Conservation (phyloP, 1,140 invertebrate species). For the Melipona quadrifasciata region DNA sequence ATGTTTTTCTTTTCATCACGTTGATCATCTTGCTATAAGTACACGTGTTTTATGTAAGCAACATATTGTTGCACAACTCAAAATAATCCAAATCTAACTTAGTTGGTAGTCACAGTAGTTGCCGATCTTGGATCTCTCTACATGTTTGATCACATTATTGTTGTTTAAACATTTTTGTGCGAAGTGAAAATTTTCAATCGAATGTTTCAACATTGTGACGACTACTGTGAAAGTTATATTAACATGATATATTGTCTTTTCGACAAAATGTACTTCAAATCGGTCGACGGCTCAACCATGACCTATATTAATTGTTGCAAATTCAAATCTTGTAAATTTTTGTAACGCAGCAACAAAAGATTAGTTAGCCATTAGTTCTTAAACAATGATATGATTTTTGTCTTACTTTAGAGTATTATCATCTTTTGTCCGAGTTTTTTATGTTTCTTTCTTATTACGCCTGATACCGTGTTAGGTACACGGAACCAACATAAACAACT, state of each 20-base stretch:
- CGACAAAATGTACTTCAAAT: neutral
- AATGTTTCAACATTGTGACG: neutral
- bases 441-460: neutral
- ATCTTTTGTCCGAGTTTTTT: neutral
- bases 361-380: too few species aligned
- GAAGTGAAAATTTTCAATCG: neutral
- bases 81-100: constrained; percentile 33
- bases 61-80: constrained; percentile 23
- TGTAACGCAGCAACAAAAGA: neutral
- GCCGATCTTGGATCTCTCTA: constrained; percentile 1
- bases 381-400: too few species aligned
- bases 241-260: neutral
- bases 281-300: neutral
- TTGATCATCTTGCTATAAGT: constrained; percentile 63
- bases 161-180: neutral
- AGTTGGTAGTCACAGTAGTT: constrained; percentile 29
- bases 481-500: neutral
- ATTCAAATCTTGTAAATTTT: neutral
- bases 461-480: neutral
- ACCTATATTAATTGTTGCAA: neutral
- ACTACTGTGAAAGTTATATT: constrained; percentile 20
- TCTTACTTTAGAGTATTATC: too few species aligned
- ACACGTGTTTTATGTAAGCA: constrained; percentile 56
- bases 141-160: neutral
- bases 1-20: constrained; percentile 43